Percentiles rank a stretch among this genome's conserved stretches.
These are phyloP conservation scores for Chiloscyllium punctatum DNA, from an alignment of 2,797 vertebrate species.

Conservation along the genomic window DNA sequence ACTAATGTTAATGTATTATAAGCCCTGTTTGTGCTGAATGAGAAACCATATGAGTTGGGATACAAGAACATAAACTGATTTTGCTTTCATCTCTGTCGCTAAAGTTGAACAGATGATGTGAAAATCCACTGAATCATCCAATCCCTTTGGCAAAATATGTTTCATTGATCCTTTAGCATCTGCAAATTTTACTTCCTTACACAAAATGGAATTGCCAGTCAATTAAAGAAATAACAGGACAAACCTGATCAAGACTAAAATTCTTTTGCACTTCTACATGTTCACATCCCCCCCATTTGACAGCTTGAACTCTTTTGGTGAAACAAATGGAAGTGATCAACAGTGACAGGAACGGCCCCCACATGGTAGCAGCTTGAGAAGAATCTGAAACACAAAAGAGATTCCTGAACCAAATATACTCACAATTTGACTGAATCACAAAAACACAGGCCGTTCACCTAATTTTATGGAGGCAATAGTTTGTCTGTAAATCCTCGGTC, in stretches of 20 bases:
- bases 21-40: background rate
- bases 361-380: background rate
- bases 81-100: background rate
- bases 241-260: background rate
- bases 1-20: background rate
- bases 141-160: background rate
- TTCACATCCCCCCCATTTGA: background rate
- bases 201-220: background rate
- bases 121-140: background rate
- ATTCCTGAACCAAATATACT: background rate
- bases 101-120: background rate
- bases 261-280: background rate
- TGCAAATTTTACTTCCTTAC: background rate
- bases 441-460: too few species aligned
- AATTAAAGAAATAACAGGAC: background rate
- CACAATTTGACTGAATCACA: background rate
- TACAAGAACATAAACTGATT: background rate
- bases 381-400: slow-evolving; percentile 23
- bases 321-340: background rate
- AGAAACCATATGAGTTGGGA: background rate
- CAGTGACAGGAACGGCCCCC: background rate
- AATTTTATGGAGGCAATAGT: too few species aligned
- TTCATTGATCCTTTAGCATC: too few species aligned
- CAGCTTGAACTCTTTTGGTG: background rate
- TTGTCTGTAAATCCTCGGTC: background rate